Evolutionary conservation across 2,113 vertebrate genomes (phyloP).

Genomic region (Forbesichthys papilliferus): DNA sequence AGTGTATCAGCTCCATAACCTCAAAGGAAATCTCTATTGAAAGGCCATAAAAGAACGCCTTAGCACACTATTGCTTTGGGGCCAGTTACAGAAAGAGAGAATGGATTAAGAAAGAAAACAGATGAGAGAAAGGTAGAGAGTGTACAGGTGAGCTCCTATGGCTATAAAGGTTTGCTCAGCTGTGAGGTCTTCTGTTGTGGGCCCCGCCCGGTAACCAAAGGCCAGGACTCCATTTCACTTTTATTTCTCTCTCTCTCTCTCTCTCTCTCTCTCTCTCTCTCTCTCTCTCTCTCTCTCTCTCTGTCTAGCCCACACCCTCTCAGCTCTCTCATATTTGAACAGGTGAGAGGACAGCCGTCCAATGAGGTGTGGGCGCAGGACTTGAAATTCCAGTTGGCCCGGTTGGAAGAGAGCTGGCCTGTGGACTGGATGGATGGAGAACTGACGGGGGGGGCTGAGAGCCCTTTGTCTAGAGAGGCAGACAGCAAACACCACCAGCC

Average conservation of each 20-base stretch:
- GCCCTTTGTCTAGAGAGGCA: constrained; percentile 59
- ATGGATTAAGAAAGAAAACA: constrained; percentile 78
- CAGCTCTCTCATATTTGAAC: constrained; percentile 63
- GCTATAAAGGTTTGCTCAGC: constrained; percentile 79
- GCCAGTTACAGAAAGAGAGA: constrained; percentile 60
- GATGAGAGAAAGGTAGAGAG: constrained; percentile 56
- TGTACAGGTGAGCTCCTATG: constrained; percentile 73
- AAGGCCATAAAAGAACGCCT: constrained; percentile 65
- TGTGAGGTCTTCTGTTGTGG: constrained; percentile 74
- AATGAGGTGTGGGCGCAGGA: constrained; percentile 66
- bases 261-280: constrained; percentile 23
- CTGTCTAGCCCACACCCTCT: background rate
- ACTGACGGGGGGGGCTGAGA: constrained; percentile 46
- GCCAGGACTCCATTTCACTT: constrained; percentile 29
- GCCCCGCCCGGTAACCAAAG: constrained; percentile 75
- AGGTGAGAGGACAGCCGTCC: constrained; percentile 69
- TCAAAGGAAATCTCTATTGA: constrained; percentile 75
- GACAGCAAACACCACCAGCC: constrained; percentile 60
- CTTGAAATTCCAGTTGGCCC: constrained; percentile 79
- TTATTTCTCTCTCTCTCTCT: background rate
- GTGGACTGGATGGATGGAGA: constrained; percentile 48
- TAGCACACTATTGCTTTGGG: constrained; percentile 59
- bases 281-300: constrained; percentile 16
- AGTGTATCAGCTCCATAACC: constrained; percentile 72
- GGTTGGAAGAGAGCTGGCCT: constrained; percentile 54